Base-by-base conservation (phyloP, 2,113 vertebrate species). In the Caracal caracal region DNA sequence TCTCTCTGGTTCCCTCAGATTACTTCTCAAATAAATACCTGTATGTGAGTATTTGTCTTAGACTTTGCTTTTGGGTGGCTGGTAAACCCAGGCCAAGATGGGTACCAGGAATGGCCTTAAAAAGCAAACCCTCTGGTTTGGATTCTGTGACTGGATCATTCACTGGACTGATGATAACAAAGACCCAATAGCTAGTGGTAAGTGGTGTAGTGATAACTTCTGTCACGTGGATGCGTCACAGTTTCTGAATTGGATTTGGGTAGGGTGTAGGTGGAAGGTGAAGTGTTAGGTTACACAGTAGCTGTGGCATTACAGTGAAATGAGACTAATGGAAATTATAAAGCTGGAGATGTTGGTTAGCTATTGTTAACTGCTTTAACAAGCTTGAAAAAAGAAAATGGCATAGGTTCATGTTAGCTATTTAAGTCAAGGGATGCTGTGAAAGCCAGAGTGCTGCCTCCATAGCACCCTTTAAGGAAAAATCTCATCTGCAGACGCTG, bases 1-100 rank as follows among this genome's bases (percentile, higher is more conserved):
- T 95, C 43, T 22, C 65, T 95, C 24, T 75, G 37, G n/a, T 61
- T 96, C 59, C 17, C 15, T 93, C 51, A 87, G 93, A 93, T 80
- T 59, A 51, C 35, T 95, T 93, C 16, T 65, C 28, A 91, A 84
- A 83, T 82, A 90, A 73, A 80, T 84, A 85, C 22, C n/a, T n/a
- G 7, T 79, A 73, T 75, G 26, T 82, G 66, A 56, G 73, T 37
- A 80, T 75, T 61, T 83, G 81, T 87, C 20, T 90, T 78, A 49
- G 75, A 12, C 40, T 96, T 83, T 66, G 35, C 10, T 91, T 95
- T 71, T 87, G 35, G 33, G 5, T 63, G 10, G 33, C 11, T 30
- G 26, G 17, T 70, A 70, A 93, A 75, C 51, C 28, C 33, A 43
- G 16, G 17, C n/a, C 73, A 89, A 66, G 53, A 81, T 33, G 40